phyloP scores from a whole-genome alignment of 2,797 vertebrate species.

The Sebastes melanostomus region DNA sequence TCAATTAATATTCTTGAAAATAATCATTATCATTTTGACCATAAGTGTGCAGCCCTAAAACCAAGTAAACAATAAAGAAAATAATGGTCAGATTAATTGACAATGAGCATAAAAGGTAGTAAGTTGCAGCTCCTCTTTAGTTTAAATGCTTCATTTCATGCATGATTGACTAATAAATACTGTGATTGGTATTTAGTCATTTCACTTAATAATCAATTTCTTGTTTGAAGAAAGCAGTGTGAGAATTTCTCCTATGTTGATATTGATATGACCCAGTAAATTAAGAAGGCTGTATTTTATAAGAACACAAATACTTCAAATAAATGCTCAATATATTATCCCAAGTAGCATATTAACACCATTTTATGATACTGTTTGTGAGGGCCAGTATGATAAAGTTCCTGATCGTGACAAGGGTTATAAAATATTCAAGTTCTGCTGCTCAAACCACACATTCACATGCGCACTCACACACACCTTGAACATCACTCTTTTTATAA shows the following conservation, averaged over 20 bases:
- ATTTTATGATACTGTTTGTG: neutral
- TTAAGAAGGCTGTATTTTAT: neutral
- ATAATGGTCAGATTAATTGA: neutral
- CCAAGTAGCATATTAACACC: neutral
- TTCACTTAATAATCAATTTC: neutral
- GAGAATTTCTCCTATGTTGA: neutral
- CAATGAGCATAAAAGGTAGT: neutral
- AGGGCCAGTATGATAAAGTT: neutral
- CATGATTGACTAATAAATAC: neutral
- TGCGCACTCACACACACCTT: no score
- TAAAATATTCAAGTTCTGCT: neutral
- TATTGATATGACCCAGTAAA: neutral
- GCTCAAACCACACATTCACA: neutral
- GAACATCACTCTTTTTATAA: neutral
- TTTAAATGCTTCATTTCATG: neutral
- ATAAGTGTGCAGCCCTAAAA: no score
- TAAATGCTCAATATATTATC: neutral
- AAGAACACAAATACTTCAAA: neutral
- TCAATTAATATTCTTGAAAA: no score
- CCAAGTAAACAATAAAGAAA: no score
- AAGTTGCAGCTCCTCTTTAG: neutral
- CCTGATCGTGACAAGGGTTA: neutral
- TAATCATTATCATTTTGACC: no score
- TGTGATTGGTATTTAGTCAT: neutral
- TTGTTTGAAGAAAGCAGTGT: neutral